phyloP scores from a whole-genome alignment of 2,113 vertebrate species.

The Callospermophilus lateralis region DNA sequence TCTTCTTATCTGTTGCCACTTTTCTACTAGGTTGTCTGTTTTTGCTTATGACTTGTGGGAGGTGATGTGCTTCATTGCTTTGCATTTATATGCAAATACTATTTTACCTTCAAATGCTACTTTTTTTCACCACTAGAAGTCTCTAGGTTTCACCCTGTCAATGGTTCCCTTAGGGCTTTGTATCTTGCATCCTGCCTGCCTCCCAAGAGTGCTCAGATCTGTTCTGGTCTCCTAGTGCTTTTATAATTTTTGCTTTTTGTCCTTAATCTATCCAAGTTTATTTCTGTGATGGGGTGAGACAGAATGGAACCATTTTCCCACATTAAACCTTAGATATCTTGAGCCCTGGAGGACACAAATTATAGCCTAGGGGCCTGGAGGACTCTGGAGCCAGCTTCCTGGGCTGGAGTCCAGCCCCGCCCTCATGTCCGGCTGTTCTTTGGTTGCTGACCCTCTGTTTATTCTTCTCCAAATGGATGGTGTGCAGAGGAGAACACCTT shows the following conservation, averaged over 20 bases:
- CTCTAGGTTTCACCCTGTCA: not conserved
- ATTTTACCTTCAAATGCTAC: not conserved
- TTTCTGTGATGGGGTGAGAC: conserved; percentile 75
- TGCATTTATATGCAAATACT: not conserved
- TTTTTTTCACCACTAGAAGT: not conserved
- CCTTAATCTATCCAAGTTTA: conserved; percentile 62
- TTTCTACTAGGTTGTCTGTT: not conserved
- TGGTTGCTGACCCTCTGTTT: not conserved
- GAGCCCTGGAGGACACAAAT: conserved; percentile 61
- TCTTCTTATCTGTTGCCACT: not conserved
- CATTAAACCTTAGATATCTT: conserved; percentile 64
- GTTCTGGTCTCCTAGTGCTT: conserved; percentile 21
- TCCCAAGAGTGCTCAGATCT: not conserved
- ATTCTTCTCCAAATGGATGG: not conserved
- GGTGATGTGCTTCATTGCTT: not conserved
- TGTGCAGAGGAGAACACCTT: no score
- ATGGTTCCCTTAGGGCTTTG: not conserved
- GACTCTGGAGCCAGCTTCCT: not conserved
- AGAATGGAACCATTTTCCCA: conserved; percentile 67
- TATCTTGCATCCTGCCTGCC: not conserved
- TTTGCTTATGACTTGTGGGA: not conserved
- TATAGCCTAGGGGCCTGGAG: conserved; percentile 37
- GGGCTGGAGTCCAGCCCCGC: not conserved
- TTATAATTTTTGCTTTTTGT: conserved; percentile 39
- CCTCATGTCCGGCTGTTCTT: not conserved